Evolutionary conservation across 2,888 invertebrate species (phyloP).

Genomic region (Poecilus cupreus): DNA sequence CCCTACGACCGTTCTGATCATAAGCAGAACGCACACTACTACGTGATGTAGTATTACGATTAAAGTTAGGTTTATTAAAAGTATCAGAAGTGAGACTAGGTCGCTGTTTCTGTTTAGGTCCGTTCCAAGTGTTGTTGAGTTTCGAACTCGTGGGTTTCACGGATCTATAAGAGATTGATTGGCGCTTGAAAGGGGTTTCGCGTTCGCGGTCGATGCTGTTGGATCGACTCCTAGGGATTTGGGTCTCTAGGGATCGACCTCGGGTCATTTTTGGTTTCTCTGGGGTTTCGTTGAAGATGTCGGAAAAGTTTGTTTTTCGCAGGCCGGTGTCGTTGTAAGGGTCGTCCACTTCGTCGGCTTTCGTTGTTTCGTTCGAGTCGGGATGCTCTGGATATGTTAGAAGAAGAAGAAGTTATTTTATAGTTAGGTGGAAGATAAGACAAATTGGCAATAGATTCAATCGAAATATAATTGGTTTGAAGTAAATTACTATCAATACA

Average conservation of each 20-base stretch:
- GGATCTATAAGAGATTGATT: conserved; percentile 71
- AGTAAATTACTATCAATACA: too few relatives aligned
- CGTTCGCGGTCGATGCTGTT: conserved; percentile 70
- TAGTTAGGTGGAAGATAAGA: not conserved
- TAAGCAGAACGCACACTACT: conserved; percentile 70
- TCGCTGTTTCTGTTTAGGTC: conserved; percentile 74
- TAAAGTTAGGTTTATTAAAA: conserved; percentile 71
- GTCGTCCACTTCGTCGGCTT: conserved; percentile 76
- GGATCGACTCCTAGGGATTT: conserved; percentile 70
- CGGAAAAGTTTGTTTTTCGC: conserved; percentile 81
- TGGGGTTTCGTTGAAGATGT: conserved; percentile 76
- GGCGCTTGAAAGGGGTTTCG: conserved; percentile 68
- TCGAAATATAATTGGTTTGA: too few relatives aligned
- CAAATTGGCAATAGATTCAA: too few relatives aligned
- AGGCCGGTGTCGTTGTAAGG: conserved; percentile 82
- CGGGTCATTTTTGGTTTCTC: conserved; percentile 64
- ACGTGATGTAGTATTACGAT: conserved; percentile 74
- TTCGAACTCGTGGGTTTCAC: conserved; percentile 68
- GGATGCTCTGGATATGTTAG: conserved; percentile 77
- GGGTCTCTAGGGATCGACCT: conserved; percentile 66
- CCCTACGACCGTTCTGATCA: conserved; percentile 73
- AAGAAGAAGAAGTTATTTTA: not conserved
- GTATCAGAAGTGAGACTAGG: conserved; percentile 79
- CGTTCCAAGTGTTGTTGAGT: conserved; percentile 84
- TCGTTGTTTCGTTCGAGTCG: conserved; percentile 69